Conservation (phyloP, 1,140 invertebrate genomes). For the Saccostrea cuccullata region DNA sequence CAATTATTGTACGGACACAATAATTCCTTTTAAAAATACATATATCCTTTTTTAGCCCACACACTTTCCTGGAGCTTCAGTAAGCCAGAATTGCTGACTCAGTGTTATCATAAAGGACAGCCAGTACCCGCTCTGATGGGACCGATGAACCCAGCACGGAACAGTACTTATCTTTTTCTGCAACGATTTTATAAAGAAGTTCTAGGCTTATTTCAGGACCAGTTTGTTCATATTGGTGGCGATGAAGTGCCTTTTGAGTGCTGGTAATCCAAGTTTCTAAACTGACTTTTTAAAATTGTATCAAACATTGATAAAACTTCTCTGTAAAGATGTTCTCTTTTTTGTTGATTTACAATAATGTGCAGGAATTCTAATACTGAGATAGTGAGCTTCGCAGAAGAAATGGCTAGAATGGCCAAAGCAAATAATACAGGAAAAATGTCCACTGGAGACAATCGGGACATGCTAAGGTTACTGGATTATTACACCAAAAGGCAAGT, state of each 20-base stretch:
- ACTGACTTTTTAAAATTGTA: not conserved
- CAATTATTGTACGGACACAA: too few species aligned
- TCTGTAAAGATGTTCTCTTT: too few species aligned
- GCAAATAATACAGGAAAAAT: not conserved
- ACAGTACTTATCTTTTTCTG: slow-evolving; percentile 70
- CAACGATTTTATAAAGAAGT: slow-evolving; percentile 70
- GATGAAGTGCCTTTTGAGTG: slow-evolving; percentile 93
- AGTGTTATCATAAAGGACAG: slow-evolving; percentile 80
- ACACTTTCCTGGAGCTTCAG: slow-evolving; percentile 89
- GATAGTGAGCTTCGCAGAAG: not conserved
- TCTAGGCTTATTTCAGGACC: slow-evolving; percentile 70
- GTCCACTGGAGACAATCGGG: not conserved
- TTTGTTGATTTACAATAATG: too few species aligned
- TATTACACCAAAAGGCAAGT: not conserved
- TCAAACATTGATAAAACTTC: too few species aligned
- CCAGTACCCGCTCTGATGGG: slow-evolving; percentile 52
- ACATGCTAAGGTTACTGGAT: not conserved
- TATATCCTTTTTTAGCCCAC: slow-evolving; percentile 82
- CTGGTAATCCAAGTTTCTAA: slow-evolving; percentile 82
- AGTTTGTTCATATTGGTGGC: slow-evolving; percentile 83
- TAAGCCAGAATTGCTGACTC: slow-evolving; percentile 84
- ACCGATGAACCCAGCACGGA: slow-evolving; percentile 69
- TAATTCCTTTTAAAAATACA: too few species aligned
- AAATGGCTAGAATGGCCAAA: not conserved
- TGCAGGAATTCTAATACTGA: not conserved